These are phyloP conservation scores for Deroplatys truncata DNA, from an alignment of 2,888 invertebrate species.

Conservation along the genomic window DNA sequence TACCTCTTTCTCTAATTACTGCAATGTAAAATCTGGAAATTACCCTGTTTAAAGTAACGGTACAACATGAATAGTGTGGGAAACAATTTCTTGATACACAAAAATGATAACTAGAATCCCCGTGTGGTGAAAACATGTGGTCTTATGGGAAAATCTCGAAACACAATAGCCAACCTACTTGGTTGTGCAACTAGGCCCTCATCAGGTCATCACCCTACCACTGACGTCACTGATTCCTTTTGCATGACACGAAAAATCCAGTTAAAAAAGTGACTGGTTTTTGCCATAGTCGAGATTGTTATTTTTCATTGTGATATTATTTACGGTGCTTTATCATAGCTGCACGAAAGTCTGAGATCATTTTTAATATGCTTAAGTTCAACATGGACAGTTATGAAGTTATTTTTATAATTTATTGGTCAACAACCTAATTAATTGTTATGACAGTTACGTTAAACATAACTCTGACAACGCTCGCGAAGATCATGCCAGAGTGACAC, in stretches of 20 bases:
- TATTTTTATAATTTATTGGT: background rate
- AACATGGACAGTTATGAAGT: background rate
- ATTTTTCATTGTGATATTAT: background rate
- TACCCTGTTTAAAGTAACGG: background rate
- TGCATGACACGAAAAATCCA: background rate
- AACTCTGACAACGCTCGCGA: background rate
- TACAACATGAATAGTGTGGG: background rate
- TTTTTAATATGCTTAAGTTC: background rate
- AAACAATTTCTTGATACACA: background rate
- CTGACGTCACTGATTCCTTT: background rate
- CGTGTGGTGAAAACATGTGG: background rate
- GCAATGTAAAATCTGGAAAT: background rate
- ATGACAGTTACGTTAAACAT: background rate
- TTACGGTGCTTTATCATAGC: background rate
- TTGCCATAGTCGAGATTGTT: background rate
- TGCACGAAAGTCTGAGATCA: background rate
- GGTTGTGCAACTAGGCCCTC: background rate
- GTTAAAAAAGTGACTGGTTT: background rate
- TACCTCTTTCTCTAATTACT: background rate
- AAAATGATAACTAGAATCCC: background rate
- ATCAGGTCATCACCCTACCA: background rate
- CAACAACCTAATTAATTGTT: background rate
- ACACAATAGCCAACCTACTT: background rate
- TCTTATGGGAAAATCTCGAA: background rate
- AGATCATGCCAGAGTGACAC: no score